Percentiles rank a stretch among this genome's conserved stretches.
These are phyloP conservation scores for Trogon surrucura DNA, from an alignment of 2,113 vertebrate species.

Conservation along the genomic window DNA sequence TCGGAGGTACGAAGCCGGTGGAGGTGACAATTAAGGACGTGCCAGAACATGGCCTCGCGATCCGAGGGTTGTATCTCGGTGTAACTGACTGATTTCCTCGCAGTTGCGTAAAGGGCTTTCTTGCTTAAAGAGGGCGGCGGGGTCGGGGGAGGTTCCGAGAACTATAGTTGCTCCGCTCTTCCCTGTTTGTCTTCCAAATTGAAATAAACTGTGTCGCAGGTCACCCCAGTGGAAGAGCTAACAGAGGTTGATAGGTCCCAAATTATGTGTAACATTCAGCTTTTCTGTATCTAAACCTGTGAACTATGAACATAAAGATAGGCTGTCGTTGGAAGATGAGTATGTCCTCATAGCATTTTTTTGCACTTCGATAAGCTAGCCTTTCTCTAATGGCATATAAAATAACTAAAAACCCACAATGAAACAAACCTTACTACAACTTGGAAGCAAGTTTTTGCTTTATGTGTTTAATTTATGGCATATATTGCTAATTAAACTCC, in stretches of 20 bases:
- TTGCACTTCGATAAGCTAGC: not conserved
- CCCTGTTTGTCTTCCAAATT: not conserved
- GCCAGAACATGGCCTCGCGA: accelerated
- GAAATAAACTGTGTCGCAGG: not conserved
- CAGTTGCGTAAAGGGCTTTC: not conserved
- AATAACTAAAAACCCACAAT: not conserved
- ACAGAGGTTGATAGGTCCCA: not conserved
- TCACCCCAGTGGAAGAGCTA: not conserved
- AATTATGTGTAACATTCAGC: not conserved
- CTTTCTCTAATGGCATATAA: not conserved
- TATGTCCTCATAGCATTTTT: not conserved
- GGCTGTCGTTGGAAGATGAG: not conserved
- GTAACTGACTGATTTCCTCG: not conserved
- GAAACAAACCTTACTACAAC: not conserved
- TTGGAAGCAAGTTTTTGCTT: slow-evolving; percentile 2
- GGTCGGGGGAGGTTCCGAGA: not conserved
- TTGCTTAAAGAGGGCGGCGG: not conserved
- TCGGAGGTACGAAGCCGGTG: accelerated
- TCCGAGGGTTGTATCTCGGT: not conserved
- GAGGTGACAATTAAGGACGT: not conserved
- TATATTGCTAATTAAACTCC: not conserved
- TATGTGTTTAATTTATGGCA: not conserved
- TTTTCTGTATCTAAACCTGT: not conserved
- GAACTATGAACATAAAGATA: not conserved
- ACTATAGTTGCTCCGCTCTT: not conserved